phyloP scores from a whole-genome alignment of 2,113 vertebrate genomes.

The Balaenoptera acutorostrata region DNA sequence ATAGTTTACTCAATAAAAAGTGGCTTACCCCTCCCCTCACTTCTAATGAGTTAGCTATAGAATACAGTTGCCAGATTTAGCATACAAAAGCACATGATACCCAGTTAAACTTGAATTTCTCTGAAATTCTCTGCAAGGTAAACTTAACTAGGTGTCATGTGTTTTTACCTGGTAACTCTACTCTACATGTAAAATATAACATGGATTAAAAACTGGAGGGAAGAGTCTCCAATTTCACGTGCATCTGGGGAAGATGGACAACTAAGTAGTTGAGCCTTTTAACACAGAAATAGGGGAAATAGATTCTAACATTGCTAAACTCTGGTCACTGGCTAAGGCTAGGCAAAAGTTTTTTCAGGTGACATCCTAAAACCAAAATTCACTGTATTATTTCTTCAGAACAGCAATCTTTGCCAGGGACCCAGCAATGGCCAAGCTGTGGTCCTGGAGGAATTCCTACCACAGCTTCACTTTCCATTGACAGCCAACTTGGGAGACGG shows the following conservation, averaged over 20 bases:
- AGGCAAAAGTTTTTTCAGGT: not conserved
- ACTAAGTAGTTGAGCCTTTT: not conserved
- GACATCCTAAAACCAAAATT: not conserved
- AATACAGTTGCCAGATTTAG: not conserved
- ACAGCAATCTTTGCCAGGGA: not conserved
- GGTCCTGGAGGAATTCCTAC: not conserved
- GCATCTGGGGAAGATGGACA: not conserved
- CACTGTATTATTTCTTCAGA: not conserved
- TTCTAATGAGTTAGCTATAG: not conserved
- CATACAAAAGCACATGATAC: not conserved
- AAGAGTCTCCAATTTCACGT: not conserved
- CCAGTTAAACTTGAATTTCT: not conserved
- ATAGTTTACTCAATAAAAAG: not conserved
- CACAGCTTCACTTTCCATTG: not conserved
- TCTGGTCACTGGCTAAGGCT: not conserved
- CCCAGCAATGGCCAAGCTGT: not conserved
- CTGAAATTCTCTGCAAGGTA: not conserved
- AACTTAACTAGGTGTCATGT: not conserved
- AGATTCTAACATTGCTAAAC: not conserved
- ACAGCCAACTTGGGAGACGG: not conserved
- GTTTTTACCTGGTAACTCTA: not conserved
- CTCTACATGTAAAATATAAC: not conserved
- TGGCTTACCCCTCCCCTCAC: not conserved
- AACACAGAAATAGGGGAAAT: not conserved
- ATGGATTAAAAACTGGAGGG: not conserved